phyloP scores from a whole-genome alignment of 2,888 invertebrate species.

The Ecliptopera silaceata region DNA sequence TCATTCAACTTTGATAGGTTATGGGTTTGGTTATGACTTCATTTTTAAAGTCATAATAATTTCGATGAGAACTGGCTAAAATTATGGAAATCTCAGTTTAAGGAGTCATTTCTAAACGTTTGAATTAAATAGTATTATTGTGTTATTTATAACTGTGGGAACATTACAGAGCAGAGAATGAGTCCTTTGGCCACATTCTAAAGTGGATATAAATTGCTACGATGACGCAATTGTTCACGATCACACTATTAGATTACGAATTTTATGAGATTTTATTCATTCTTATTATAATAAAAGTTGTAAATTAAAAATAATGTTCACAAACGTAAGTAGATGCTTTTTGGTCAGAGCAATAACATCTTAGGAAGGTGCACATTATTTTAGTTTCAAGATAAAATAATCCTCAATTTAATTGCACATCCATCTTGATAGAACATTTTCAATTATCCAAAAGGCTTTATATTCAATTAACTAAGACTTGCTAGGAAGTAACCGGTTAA shows the following conservation, averaged over 20 bases:
- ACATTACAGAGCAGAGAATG: not conserved
- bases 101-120: constrained; percentile 5
- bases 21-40: constrained; percentile 14
- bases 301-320: no score
- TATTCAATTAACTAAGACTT: constrained; percentile 30
- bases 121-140: constrained; percentile 5
- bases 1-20: constrained; percentile 3
- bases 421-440: constrained; percentile 11
- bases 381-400: no score
- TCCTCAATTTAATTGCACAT: not conserved
- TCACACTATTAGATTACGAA: not conserved
- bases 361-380: no score
- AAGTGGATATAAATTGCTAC: not conserved
- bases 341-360: no score
- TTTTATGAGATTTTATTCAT: not conserved
- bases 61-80: constrained; percentile 9
- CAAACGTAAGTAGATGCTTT: no score
- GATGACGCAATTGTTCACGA: not conserved
- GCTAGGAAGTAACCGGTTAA: constrained; percentile 30
- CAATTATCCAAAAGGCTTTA: constrained; percentile 17
- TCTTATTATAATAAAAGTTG: no score
- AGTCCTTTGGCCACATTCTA: not conserved
- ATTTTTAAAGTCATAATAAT: constrained; percentile 14
- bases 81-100: constrained; percentile 12
- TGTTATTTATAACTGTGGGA: constrained; percentile 11